Evolutionary conservation across 2,113 vertebrate genomes (phyloP).

Genomic region (Engystomops pustulosus): DNA sequence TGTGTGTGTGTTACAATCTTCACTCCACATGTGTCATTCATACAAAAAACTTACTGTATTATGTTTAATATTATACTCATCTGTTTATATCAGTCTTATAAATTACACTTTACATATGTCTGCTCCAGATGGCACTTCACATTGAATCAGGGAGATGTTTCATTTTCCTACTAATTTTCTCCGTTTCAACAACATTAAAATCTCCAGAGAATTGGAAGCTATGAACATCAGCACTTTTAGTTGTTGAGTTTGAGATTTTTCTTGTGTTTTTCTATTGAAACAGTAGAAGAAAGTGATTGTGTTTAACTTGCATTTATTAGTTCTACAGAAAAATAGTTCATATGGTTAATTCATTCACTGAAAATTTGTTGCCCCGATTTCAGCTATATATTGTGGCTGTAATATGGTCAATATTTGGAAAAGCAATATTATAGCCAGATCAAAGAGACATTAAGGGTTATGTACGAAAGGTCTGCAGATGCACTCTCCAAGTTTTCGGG

Average conservation of each 20-base stretch:
- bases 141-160: not conserved
- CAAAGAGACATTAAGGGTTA: too few species aligned
- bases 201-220: constrained; percentile 3
- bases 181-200: constrained; percentile 9
- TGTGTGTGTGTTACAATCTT: not conserved
- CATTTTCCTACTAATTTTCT: constrained; percentile 53
- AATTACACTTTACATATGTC: not conserved
- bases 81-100: not conserved
- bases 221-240: constrained; percentile 22
- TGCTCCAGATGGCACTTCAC: constrained; percentile 26
- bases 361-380: too few species aligned
- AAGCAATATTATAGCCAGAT: too few species aligned
- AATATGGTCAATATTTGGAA: too few species aligned
- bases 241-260: not conserved
- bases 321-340: too few species aligned
- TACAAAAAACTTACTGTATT: not conserved
- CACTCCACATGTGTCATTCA: not conserved
- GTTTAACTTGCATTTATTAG: too few species aligned
- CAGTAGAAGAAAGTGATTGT: not conserved
- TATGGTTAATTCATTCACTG: too few species aligned
- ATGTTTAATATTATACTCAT: not conserved
- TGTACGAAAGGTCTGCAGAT: too few species aligned
- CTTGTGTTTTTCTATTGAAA: not conserved
- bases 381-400: too few species aligned
- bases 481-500: too few species aligned